These are phyloP conservation scores for Cranoglanis bouderius DNA, from an alignment of 2,113 vertebrate species.

Conservation along the genomic window DNA sequence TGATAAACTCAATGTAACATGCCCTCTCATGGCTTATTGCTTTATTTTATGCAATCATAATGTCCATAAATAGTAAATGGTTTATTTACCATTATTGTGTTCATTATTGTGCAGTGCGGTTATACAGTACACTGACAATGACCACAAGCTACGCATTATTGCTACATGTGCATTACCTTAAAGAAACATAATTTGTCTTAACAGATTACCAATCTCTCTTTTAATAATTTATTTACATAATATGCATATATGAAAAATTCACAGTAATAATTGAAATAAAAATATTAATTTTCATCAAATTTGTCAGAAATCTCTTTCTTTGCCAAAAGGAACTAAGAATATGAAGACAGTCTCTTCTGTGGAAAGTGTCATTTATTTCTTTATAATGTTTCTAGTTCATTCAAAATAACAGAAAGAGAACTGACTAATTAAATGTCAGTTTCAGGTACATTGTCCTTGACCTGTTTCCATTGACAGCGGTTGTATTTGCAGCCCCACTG, in stretches of 20 bases:
- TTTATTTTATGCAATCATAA: neutral
- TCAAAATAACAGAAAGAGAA: neutral
- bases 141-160: neutral
- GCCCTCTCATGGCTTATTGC: neutral
- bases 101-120: too few relatives aligned
- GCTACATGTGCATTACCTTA: neutral
- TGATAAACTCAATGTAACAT: neutral
- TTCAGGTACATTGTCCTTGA: constrained; percentile 30
- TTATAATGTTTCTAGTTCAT: neutral
- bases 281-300: neutral
- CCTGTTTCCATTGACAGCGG: neutral
- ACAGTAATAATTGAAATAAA: neutral
- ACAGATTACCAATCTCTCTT: neutral
- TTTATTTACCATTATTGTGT: neutral
- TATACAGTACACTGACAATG: neutral
- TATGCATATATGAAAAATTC: neutral
- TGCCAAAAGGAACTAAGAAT: neutral
- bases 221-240: neutral
- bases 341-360: neutral
- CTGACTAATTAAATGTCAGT: neutral
- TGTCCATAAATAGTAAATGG: neutral
- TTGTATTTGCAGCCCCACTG: neutral
- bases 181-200: neutral
- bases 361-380: neutral
- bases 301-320: neutral